Percentiles rank a stretch among this genome's conserved stretches.
Evolutionary conservation across 2,113 vertebrate species (phyloP).

Genomic region (Naja naja): DNA sequence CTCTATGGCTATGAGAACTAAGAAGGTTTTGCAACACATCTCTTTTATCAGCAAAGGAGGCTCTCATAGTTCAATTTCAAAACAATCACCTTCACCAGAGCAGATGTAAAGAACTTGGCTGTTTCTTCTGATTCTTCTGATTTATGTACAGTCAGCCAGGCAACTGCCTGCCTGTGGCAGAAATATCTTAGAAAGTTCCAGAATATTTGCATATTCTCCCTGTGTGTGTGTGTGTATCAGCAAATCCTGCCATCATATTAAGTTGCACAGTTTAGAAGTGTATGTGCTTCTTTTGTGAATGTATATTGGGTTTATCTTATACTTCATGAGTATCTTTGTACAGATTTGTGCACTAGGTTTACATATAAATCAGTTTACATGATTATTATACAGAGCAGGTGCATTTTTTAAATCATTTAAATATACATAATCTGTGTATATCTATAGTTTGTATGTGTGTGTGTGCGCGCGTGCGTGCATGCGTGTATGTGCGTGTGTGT

Average conservation of each 20-base stretch:
- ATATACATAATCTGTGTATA: not conserved
- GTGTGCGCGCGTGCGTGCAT: too few species aligned
- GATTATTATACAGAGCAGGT: not conserved
- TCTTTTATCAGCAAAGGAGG: not conserved
- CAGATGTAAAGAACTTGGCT: slow-evolving; percentile 1
- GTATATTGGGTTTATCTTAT: not conserved
- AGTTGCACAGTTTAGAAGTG: slow-evolving; percentile 1
- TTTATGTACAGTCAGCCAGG: slow-evolving; percentile 9
- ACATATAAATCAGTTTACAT: not conserved
- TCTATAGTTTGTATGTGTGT: not conserved
- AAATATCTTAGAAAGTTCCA: not conserved
- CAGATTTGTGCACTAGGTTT: not conserved
- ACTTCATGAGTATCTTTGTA: not conserved
- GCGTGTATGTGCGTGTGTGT: too few species aligned
- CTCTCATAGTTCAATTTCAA: not conserved
- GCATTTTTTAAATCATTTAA: not conserved
- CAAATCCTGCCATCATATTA: not conserved
- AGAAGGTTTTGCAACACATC: not conserved
- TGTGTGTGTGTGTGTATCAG: not conserved
- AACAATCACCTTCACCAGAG: not conserved
- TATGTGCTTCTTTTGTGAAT: not conserved
- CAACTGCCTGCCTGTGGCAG: not conserved
- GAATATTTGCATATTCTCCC: not conserved
- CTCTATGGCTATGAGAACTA: not conserved
- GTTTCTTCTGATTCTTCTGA: not conserved